Evolutionary conservation across 2,888 invertebrate species (phyloP).

Genomic region (Rhaphigaster nebulosa): DNA sequence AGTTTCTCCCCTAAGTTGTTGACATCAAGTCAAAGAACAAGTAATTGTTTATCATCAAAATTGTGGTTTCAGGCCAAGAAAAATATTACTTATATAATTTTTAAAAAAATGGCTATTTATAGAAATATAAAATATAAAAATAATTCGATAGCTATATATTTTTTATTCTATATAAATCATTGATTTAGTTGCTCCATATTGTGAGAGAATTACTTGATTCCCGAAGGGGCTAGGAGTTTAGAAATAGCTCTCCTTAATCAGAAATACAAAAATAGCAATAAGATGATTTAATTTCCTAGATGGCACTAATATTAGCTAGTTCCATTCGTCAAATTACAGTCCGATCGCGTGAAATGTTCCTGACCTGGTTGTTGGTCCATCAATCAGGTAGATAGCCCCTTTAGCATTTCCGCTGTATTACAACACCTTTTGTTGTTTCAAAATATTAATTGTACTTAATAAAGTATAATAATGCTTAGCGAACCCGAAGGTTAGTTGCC

Average conservation of each 20-base stretch:
- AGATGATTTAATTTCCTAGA: conserved; percentile 14
- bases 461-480: not conserved
- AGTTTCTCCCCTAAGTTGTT: too few species aligned
- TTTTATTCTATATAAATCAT: too few species aligned
- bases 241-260: not conserved
- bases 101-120: too few species aligned
- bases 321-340: not conserved
- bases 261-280: not conserved
- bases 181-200: not conserved
- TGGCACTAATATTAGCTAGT: conserved; percentile 16
- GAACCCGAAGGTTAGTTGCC: too few species aligned
- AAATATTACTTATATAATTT: too few species aligned
- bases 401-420: not conserved
- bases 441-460: not conserved
- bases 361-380: not conserved
- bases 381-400: not conserved
- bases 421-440: not conserved
- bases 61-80: too few species aligned
- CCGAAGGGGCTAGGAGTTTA: not conserved
- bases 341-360: conserved; percentile 14
- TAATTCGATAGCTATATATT: too few species aligned
- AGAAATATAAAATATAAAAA: too few species aligned
- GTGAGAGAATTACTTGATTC: not conserved
- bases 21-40: too few species aligned
- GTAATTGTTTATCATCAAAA: too few species aligned